These are phyloP conservation scores for Barbus barbus DNA, from an alignment of 2,113 vertebrate genomes.

Conservation along the genomic window DNA sequence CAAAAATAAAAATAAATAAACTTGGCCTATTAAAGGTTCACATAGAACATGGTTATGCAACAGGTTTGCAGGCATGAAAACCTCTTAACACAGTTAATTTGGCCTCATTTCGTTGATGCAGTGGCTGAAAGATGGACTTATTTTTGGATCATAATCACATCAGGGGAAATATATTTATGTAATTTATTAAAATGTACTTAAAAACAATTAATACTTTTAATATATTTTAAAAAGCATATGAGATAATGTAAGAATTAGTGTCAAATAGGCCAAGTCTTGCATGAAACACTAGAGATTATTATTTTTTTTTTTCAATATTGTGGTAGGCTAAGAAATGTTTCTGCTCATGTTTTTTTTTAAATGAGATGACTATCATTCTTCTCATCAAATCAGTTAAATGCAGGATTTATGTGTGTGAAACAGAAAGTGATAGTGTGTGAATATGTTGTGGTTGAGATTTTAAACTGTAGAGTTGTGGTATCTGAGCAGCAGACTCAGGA, in stretches of 20 bases:
- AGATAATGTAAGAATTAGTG: not conserved
- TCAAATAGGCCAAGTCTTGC: not conserved
- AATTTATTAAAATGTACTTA: not conserved
- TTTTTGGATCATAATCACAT: not conserved
- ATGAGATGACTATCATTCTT: not conserved
- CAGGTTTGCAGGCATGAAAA: not conserved
- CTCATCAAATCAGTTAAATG: not conserved
- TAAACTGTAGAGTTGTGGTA: not conserved
- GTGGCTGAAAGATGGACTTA: too few relatives aligned
- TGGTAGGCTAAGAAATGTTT: not conserved
- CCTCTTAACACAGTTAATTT: not conserved
- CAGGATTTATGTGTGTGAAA: not conserved
- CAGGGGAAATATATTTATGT: not conserved
- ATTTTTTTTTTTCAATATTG: too few relatives aligned
- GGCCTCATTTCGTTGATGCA: slow-evolving; percentile 12
- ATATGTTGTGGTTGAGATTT: slow-evolving; percentile 6
- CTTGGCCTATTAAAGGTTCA: not conserved
- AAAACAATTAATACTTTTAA: too few relatives aligned
- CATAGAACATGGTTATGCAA: not conserved
- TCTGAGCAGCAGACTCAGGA: slow-evolving; percentile 7
- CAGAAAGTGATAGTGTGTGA: not conserved
- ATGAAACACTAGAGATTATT: too few relatives aligned
- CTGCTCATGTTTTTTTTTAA: too few relatives aligned
- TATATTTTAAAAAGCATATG: not conserved
- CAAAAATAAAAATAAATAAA: not conserved